Base-by-base conservation (phyloP, 2,797 vertebrate species). In the Pipistrellus nathusii region DNA sequence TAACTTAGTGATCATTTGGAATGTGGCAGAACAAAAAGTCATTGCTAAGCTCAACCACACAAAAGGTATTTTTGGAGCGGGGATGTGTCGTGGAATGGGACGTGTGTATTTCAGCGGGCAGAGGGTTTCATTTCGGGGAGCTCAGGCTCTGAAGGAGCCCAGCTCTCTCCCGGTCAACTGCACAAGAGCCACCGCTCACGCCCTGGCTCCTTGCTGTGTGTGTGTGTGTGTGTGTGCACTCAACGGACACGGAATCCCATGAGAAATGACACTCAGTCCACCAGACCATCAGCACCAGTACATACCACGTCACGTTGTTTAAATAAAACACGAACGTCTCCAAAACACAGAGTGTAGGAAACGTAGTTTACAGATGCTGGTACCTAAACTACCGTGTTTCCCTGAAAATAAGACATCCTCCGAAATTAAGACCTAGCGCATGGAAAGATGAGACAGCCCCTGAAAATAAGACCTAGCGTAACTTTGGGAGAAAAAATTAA, bases 1-100 rank as follows among this genome's bases (percentile, higher is more conserved):
- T 91, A 99, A 99, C 92, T 98, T 99, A 96, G 99, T 99, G 90
- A 99, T 99, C 88, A 97, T 99, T 53, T 99, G 99, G 99, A 99
- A 99, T 13, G 99, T 99, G 25, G 98, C 99, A 10, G 99, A 99
- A 93, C 99, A 99, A 96, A 99, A 99, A 96, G 98, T 99, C 20
- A 97, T 99, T 62, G 99, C 99, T 30, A 98, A 99, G 93, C 98
- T 99, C 88, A 99, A 99, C 96, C 99, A 98, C 96, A 98, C 98
- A 53, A 99, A 99, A 99, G 99, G 99, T 99, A 98, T 93, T 88
- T 91, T 84, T 86, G 41, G 91, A 11, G 27, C 55, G 55, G 53
- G 92, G 15, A 73, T 80, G 21, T 97, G 1, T 95, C 96, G 62
- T 83, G 71, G 14, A 91, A 46, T 87, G 30, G 84, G 71, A 46